Evolutionary conservation across 2,113 vertebrate species (phyloP), one percentile per base, ranked within the genome.

Genomic region (Glareola pratincola): DNA sequence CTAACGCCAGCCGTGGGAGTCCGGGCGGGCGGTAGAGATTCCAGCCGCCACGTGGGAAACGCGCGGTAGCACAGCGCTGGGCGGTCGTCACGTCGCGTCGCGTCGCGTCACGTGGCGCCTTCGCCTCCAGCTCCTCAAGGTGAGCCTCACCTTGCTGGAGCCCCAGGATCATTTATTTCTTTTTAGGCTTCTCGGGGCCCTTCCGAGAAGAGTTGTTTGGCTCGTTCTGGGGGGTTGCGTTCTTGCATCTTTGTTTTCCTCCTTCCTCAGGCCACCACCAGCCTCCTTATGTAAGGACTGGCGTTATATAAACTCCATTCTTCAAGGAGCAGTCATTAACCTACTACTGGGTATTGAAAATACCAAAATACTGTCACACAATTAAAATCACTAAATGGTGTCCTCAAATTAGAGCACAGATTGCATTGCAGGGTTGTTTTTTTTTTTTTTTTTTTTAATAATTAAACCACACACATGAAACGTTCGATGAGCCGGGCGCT

Each of bases 321-420:
- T 97, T 95, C 87, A 97, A 96, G 96, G 97, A 96, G 50, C 84
- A 97, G 92, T 97, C 97, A 97, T 97, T 97, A 97, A 97, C 97
- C 97, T 97, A 97, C 92, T 95, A 92, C 89, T 8, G 84, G 83
- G 92, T 94, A 95, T 94, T 85, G 95, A 87, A 97, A 95, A 97
- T 95, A 97, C 96, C 91, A 82, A 97, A 97, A 97, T 96, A 94
- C 97, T 92, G 95, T 45, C 95, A 90, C 97, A 82, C 95, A 97
- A 97, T 97, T 97, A 97, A 96, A 89, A 95, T 24, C 91, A 91
- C 94, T 97, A 96, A 97, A 95, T 79, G 95, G 92, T 96, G 95
- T 92, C 96, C 96, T 95, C 94, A 92, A 97, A 97, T 76, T 97
- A 47, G 96, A 97, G 91, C 95, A 87, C 91, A 92, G 69, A 94